Base-by-base conservation (phyloP, 2,888 invertebrate genomes). In the Drosophila leonis region DNA sequence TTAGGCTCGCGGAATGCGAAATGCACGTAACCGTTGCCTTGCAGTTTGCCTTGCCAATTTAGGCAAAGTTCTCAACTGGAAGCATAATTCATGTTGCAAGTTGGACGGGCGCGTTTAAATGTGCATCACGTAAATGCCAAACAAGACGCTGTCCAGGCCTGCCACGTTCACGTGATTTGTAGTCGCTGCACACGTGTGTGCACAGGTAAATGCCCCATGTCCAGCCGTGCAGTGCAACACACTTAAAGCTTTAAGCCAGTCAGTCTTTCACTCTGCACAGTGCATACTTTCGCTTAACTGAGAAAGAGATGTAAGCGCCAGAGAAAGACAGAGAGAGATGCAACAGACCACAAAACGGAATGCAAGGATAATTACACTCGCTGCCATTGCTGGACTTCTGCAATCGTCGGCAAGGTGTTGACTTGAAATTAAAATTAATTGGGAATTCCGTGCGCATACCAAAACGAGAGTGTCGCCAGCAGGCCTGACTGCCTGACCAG, bases 351-450 rank as follows among this genome's bases (percentile, higher is more conserved):
- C 80, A 80, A 73, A 82, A 75, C 72, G 75, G 74, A 83, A 82
- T 78, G 78, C 67, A 73, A 78, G 71, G 78, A 83, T 80, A 83
- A 82, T 83, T 82, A 80, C 78, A 68, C 75, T 72, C 67, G 60
- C 46, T 75, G 65, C 67, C 74, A 65, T 54, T 37, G 31, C 55
- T 52, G 55, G 59, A 9, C 61, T 65, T 48, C 57, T 75, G 80
- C 74, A 82, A 73, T 76, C 73, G 76, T 75, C 78, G 78, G 75
- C 67, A 77, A 91, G 90, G 91, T 91, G 91, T 91, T 91, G 91
- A 90, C 90, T 90, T 77, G 83, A 90, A 91, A 90, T 90, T 91
- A 90, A 91, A 91, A 90, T 90, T 90, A 90, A 91, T 91, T 90
- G 88, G 84, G 83, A 90, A 91, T 91, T 91, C 91, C 82, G 66